A percentile compares a stretch with the other conserved stretches of the same genome.
Evolutionary conservation across 2,888 invertebrate genomes (phyloP).

Genomic region (Tyria jacobaeae): DNA sequence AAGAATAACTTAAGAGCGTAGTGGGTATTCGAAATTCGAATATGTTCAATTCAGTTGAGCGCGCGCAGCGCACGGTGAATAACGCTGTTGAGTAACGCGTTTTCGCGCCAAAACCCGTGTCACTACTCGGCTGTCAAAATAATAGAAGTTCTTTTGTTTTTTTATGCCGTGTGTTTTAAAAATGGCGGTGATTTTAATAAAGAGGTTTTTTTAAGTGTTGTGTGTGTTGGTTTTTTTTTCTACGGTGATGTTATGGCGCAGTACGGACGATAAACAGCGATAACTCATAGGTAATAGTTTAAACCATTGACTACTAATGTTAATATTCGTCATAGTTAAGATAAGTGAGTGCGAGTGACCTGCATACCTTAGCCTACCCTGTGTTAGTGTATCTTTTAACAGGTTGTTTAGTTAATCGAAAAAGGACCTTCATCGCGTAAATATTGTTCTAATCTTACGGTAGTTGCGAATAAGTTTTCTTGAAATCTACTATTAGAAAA

Average conservation of each 20-base stretch:
- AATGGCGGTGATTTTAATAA: conserved; percentile 29
- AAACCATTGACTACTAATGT: conserved; percentile 34
- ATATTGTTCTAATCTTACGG: neutral
- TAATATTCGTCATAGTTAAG: conserved; percentile 40
- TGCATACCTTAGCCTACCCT: conserved; percentile 39
- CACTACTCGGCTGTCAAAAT: conserved; percentile 58
- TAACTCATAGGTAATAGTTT: conserved; percentile 45
- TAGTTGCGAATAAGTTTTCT: neutral
- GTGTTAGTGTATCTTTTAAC: conserved; percentile 11
- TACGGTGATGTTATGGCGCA: conserved; percentile 36
- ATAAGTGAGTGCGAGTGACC: conserved; percentile 37
- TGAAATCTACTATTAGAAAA: neutral
- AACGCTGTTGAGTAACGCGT: conserved; percentile 57
- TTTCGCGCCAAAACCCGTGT: conserved; percentile 70
- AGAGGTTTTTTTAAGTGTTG: conserved; percentile 16
- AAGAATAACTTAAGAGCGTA: conserved; percentile 29
- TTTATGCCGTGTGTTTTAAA: conserved; percentile 22
- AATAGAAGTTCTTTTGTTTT: conserved; percentile 31
- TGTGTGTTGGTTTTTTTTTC: conserved; percentile 32
- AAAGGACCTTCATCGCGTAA: neutral
- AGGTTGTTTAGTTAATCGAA: conserved; percentile 3
- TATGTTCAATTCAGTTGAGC: conserved; percentile 66
- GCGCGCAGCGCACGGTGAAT: conserved; percentile 59
- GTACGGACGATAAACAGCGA: conserved; percentile 39
- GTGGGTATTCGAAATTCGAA: conserved; percentile 45